Conservation (phyloP, 2,888 invertebrate species). For the Eupeodes luniger region DNA sequence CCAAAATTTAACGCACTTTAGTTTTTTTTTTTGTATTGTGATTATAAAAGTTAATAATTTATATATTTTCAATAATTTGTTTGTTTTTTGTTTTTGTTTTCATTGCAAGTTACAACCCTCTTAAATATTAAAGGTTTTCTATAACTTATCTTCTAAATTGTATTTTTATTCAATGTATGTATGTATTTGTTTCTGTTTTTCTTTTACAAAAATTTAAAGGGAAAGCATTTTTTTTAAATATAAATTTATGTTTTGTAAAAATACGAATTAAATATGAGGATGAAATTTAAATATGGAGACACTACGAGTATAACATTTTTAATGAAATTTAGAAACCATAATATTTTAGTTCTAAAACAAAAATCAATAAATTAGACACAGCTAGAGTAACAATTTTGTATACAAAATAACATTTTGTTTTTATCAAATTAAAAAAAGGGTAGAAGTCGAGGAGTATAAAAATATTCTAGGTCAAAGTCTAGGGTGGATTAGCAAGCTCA, state of each 20-base stretch:
- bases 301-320: neutral
- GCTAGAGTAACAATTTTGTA: neutral
- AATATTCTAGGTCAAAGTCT: slow-evolving; percentile 38
- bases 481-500: slow-evolving; percentile 31
- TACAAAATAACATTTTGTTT: neutral
- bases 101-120: slow-evolving; percentile 69
- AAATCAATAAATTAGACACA: neutral
- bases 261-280: neutral
- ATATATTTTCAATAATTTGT: slow-evolving; percentile 49
- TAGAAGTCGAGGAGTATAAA: slow-evolving; percentile 1
- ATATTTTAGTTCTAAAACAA: neutral
- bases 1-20: neutral
- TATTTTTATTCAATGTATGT: slow-evolving; percentile 37
- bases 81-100: slow-evolving; percentile 17
- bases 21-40: slow-evolving; percentile 32
- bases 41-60: slow-evolving; percentile 70
- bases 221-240: slow-evolving; percentile 14
- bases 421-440: neutral
- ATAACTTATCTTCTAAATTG: slow-evolving; percentile 58
- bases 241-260: neutral
- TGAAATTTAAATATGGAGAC: slow-evolving; percentile 19
- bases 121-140: slow-evolving; percentile 55
- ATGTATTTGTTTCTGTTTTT: slow-evolving; percentile 10
- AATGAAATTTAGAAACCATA: neutral
- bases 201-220: slow-evolving; percentile 36